Base-by-base conservation (phyloP, 2,113 vertebrate species). In the Odobenus rosmarus region DNA sequence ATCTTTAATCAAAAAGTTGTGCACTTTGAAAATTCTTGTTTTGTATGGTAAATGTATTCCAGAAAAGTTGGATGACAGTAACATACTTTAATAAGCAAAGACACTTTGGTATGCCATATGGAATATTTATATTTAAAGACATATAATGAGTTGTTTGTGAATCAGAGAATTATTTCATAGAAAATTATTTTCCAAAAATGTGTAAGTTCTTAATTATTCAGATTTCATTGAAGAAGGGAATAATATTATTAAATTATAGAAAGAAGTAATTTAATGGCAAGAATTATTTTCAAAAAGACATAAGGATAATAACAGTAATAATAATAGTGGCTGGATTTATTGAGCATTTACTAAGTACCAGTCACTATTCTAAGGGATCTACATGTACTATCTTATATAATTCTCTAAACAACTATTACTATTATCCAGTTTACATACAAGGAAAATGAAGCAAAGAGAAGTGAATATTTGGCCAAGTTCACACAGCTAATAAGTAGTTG, bases 271-370 rank as follows among this genome's bases (percentile, higher is more conserved):
- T 76, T 51, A 74, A 62, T 88, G 55, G 10, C 61, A 74, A 90
- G 87, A 88, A 89, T 69, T 5, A 88, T 69, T 95, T 93, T 91
- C 53, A 74, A 74, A 93, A 95, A 19, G 14, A 77, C n/a, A 83
- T 61, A 51, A 67, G 71, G 42, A 80, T 84, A 46, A 76, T 36
- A 64, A 77, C 31, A 69, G 24, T 86, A 80, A 53, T 26, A 90
- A 93, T 71, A 72, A 89, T 42, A 74, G 5, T 61, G 51, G 42
- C 26, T 80, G 69, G 76, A 53, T 91, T 81, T 95, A 79, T 7
- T 90, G 31, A 90, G 33, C 14, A 61, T 49, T 94, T 92, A 55
- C 57, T 86, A 21, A 69, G 14, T 21, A 71, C 10, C 4, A 82
- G 42, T 12, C 74, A 94, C 4, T 82, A 16, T 94, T 69, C 51